A percentile compares a stretch with the other conserved stretches of the same genome.
Conservation (phyloP, 2,888 invertebrate species). For the Amitus sp. region DNA sequence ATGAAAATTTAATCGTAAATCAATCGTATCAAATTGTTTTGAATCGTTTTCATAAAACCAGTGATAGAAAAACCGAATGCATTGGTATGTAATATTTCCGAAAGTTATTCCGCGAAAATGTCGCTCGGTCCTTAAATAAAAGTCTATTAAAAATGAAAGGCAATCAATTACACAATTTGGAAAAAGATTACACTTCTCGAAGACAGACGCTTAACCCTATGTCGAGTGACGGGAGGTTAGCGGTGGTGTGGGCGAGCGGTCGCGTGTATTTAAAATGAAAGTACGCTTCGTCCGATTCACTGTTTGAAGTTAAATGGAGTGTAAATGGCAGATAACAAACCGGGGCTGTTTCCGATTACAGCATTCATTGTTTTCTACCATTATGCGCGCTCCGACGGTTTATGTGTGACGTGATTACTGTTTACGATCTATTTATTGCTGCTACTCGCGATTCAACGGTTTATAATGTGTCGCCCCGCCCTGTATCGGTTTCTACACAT, state of each 20-base stretch:
- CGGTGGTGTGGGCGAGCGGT: slow-evolving; percentile 41
- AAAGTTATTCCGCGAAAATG: too few species aligned
- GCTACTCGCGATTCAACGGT: slow-evolving; percentile 46
- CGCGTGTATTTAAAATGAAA: slow-evolving; percentile 63
- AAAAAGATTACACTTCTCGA: slow-evolving; percentile 52
- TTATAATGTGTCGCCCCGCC: slow-evolving; percentile 40
- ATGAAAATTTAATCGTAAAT: too few species aligned
- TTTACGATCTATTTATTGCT: slow-evolving; percentile 65
- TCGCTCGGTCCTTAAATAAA: too few species aligned
- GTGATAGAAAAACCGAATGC: too few species aligned
- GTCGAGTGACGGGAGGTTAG: slow-evolving; percentile 44
- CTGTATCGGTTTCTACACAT: slow-evolving; percentile 35
- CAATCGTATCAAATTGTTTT: too few species aligned
- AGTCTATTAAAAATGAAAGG: too few species aligned
- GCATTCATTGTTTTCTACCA: slow-evolving; percentile 66
- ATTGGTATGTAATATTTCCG: too few species aligned
- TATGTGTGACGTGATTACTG: slow-evolving; percentile 61
- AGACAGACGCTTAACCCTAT: slow-evolving; percentile 57
- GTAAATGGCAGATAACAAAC: slow-evolving; percentile 67
- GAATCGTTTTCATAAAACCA: too few species aligned
- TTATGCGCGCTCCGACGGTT: slow-evolving; percentile 65
- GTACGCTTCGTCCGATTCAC: slow-evolving; percentile 61
- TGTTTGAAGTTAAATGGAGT: slow-evolving; percentile 66
- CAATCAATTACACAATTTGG: slow-evolving; percentile 54
- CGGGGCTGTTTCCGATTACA: slow-evolving; percentile 66